phyloP scores from a whole-genome alignment of 2,113 vertebrate genomes.

The Okapia johnstoni region DNA sequence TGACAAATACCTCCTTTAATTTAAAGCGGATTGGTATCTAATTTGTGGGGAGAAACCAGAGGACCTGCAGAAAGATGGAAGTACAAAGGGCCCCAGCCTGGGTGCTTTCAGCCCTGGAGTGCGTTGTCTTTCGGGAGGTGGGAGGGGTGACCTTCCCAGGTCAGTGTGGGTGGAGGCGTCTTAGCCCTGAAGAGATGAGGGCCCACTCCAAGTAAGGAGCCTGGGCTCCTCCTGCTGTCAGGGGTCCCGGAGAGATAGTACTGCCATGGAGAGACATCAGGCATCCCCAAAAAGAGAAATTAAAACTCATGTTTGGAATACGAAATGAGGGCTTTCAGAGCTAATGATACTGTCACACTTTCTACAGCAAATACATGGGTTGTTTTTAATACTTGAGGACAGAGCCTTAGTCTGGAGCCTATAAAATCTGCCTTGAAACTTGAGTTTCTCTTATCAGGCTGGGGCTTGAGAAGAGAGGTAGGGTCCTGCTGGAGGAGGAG shows the following conservation, averaged over 20 bases:
- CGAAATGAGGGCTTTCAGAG: neutral
- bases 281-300: neutral
- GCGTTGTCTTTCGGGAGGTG: neutral
- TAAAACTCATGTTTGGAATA: neutral
- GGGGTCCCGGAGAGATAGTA: neutral
- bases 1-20: neutral
- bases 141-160: neutral
- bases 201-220: neutral
- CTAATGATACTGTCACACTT: neutral
- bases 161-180: neutral
- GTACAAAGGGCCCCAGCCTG: fast-evolving
- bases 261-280: neutral
- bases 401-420: neutral
- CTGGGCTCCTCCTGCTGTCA: neutral
- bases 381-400: neutral
- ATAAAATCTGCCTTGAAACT: neutral
- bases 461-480: neutral
- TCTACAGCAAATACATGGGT: neutral
- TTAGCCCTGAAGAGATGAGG: neutral
- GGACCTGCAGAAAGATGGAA: neutral
- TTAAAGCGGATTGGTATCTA: neutral
- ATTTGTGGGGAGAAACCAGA: neutral
- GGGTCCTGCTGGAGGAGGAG: neutral
- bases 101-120: neutral
- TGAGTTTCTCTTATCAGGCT: neutral